A percentile compares a stretch with the other conserved stretches of the same genome.
Conservation (phyloP, 2,113 vertebrate species). For the Sylvia atricapilla region DNA sequence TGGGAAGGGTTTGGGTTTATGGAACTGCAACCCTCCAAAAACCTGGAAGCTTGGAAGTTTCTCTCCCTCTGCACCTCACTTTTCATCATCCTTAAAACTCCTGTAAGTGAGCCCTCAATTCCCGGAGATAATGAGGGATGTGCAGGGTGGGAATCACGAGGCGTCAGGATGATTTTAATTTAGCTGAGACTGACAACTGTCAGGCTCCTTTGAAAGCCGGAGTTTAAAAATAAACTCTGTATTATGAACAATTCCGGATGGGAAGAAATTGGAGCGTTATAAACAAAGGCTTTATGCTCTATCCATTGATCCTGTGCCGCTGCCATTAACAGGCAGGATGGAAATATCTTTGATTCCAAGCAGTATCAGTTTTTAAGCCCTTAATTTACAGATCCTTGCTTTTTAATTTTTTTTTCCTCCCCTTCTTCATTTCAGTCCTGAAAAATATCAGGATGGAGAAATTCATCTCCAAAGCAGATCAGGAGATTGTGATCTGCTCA, state of each 20-base stretch:
- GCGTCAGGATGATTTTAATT: constrained; percentile 19
- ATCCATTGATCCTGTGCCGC: neutral
- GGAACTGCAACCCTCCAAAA: neutral
- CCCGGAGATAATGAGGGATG: neutral
- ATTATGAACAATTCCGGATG: neutral
- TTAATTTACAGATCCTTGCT: neutral
- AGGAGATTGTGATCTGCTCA: neutral
- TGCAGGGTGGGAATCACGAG: neutral
- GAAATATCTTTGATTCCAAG: neutral
- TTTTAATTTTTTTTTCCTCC: rapidly evolving
- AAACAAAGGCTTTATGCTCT: neutral
- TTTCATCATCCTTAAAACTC: neutral
- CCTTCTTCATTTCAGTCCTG: neutral
- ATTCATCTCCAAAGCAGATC: neutral
- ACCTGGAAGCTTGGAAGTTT: neutral
- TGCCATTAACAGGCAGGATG: neutral
- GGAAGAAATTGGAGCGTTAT: neutral
- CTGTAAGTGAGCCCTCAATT: neutral
- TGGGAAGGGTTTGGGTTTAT: neutral
- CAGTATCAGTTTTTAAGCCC: neutral
- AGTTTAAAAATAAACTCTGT: neutral
- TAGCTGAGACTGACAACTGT: constrained; percentile 11
- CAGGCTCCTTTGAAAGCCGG: neutral
- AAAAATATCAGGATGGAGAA: neutral
- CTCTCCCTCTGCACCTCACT: neutral